Evolutionary conservation across 1,140 invertebrate species (phyloP).

Genomic region (Antheraea mylitta): DNA sequence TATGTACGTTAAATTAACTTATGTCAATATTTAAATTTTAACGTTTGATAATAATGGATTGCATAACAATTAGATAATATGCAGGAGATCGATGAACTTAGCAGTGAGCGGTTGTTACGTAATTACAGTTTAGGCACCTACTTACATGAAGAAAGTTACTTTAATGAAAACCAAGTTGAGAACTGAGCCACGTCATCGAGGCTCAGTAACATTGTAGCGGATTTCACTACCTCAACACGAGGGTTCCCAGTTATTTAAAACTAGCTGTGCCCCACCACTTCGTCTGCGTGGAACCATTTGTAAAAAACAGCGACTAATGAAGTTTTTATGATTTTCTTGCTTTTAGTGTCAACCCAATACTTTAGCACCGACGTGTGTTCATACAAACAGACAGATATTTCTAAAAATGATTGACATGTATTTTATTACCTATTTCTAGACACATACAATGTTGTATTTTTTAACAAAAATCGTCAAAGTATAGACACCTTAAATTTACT

Average conservation of each 20-base stretch:
- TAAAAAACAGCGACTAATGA: too few relatives aligned
- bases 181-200: neutral
- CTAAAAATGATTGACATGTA: too few relatives aligned
- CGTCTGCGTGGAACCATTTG: too few relatives aligned
- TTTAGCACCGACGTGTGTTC: too few relatives aligned
- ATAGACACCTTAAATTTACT: too few relatives aligned
- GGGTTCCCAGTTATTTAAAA: neutral
- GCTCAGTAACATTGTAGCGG: neutral
- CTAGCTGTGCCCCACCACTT: too few relatives aligned
- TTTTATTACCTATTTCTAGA: too few relatives aligned
- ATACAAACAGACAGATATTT: too few relatives aligned
- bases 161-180: neutral
- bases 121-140: conserved; percentile 35
- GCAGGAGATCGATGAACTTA: conserved; percentile 39
- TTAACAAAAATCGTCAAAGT: too few relatives aligned
- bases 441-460: too few relatives aligned
- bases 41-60: conserved; percentile 47
- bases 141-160: conserved; percentile 30
- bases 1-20: conserved; percentile 19
- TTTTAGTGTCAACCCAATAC: too few relatives aligned
- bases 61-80: conserved; percentile 65
- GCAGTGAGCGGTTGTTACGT: conserved; percentile 44
- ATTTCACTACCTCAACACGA: neutral
- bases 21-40: conserved; percentile 43
- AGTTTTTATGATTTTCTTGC: too few relatives aligned